Evolutionary conservation across 2,888 invertebrate species (phyloP).

Genomic region (Aleiodes testaceus): DNA sequence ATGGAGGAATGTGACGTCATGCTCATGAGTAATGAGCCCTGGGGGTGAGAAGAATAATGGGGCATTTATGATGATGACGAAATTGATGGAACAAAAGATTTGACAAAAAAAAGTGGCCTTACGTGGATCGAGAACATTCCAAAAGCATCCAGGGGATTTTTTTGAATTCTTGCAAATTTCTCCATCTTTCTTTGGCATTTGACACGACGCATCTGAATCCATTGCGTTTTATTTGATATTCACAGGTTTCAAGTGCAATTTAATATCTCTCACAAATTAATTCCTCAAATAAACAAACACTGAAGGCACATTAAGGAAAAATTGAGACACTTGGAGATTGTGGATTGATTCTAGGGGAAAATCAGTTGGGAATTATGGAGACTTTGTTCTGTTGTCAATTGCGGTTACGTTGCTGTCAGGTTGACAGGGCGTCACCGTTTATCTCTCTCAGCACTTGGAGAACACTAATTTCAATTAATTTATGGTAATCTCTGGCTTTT

Average conservation of each 20-base stretch:
- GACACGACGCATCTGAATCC: constrained; percentile 47
- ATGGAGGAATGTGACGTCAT: not conserved
- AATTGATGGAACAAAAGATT: not conserved
- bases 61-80: not conserved
- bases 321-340: too few relatives aligned
- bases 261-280: too few relatives aligned
- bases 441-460: not conserved
- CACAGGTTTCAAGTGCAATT: too few relatives aligned
- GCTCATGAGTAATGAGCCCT: not conserved
- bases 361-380: too few relatives aligned
- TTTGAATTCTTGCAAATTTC: constrained; percentile 52
- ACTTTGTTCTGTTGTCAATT: not conserved
- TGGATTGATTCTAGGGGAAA: too few relatives aligned
- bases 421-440: not conserved
- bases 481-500: not conserved
- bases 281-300: too few relatives aligned
- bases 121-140: constrained; percentile 75
- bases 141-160: constrained; percentile 68
- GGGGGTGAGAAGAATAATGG: not conserved
- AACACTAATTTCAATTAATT: not conserved
- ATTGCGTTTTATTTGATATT: constrained; percentile 9
- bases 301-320: too few relatives aligned
- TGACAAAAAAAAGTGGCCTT: constrained; percentile 61
- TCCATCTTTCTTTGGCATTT: constrained; percentile 50
- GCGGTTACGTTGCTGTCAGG: not conserved